A percentile compares a stretch with the other conserved stretches of the same genome.
Evolutionary conservation across 2,888 invertebrate genomes (phyloP).

Genomic region (Thumatha senex): DNA sequence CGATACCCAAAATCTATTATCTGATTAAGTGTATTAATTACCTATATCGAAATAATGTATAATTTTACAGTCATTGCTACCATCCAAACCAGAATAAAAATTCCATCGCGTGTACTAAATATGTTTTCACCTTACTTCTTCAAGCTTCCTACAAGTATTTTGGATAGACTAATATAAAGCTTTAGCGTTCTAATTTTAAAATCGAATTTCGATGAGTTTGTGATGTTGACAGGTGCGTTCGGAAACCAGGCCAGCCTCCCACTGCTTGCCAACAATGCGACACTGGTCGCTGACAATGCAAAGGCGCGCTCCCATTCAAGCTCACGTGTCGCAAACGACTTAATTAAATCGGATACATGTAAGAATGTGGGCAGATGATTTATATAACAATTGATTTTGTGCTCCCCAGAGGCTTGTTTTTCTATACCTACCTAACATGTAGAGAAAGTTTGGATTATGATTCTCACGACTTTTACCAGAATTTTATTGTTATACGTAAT

Average conservation of each 20-base stretch:
- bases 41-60: no score
- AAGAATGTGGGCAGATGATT: slow-evolving; percentile 69
- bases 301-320: slow-evolving; percentile 59
- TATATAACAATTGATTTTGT: slow-evolving; percentile 48
- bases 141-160: slow-evolving; percentile 42
- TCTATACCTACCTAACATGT: slow-evolving; percentile 14
- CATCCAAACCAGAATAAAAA: no score
- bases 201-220: slow-evolving; percentile 32
- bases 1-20: no score
- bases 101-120: slow-evolving; percentile 13
- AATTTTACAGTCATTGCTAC: no score
- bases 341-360: slow-evolving; percentile 75
- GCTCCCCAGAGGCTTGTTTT: slow-evolving; percentile 41
- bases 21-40: no score
- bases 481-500: not conserved
- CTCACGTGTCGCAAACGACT: slow-evolving; percentile 75
- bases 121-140: slow-evolving; percentile 15
- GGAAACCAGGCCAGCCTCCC: slow-evolving; percentile 69
- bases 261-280: slow-evolving; percentile 74
- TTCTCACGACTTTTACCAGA: slow-evolving; percentile 27
- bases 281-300: slow-evolving; percentile 48
- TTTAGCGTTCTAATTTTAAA: slow-evolving; percentile 43
- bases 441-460: slow-evolving; percentile 29
- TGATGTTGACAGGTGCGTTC: slow-evolving; percentile 73
- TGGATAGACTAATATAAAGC: slow-evolving; percentile 32